Percentiles rank a stretch among this genome's conserved stretches.
Conservation (phyloP, 2,797 vertebrate genomes). For the Anguilla megastoma region DNA sequence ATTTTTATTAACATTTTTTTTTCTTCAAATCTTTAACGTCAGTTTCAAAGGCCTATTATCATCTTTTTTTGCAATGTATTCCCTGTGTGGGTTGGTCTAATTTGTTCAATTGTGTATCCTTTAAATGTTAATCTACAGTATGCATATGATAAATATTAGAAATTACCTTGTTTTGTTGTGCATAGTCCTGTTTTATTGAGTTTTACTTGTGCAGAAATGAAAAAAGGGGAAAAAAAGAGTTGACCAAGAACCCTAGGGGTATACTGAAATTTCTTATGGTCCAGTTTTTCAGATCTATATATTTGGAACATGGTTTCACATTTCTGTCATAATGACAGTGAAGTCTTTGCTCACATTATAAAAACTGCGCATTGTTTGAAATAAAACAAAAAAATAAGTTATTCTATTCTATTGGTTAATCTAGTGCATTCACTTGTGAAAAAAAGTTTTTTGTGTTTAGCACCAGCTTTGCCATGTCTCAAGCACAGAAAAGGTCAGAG, state of each 20-base stretch:
- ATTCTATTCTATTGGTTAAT: not conserved
- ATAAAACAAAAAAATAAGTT: no score
- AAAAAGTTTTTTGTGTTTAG: not conserved
- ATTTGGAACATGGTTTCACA: no score
- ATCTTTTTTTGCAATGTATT: not conserved
- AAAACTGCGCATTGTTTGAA: no score
- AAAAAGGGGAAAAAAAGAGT: no score
- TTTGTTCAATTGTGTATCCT: not conserved
- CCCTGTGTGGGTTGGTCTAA: not conserved
- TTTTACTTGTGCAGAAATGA: not conserved
- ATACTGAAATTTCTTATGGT: no score
- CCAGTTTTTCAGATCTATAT: no score
- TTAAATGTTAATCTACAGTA: not conserved
- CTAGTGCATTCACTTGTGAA: not conserved
- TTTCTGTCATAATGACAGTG: no score
- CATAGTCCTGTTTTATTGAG: not conserved
- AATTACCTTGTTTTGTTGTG: not conserved
- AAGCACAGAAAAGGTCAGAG: not conserved
- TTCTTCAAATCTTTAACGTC: slow-evolving; percentile 9
- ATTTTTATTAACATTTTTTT: not conserved
- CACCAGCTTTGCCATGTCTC: not conserved
- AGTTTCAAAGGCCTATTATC: not conserved
- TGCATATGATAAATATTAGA: not conserved
- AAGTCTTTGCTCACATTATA: no score
- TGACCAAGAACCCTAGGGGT: no score